A percentile compares a stretch with the other conserved stretches of the same genome.
phyloP scores from a whole-genome alignment of 2,797 vertebrate species.

The Intellagama lesueurii region DNA sequence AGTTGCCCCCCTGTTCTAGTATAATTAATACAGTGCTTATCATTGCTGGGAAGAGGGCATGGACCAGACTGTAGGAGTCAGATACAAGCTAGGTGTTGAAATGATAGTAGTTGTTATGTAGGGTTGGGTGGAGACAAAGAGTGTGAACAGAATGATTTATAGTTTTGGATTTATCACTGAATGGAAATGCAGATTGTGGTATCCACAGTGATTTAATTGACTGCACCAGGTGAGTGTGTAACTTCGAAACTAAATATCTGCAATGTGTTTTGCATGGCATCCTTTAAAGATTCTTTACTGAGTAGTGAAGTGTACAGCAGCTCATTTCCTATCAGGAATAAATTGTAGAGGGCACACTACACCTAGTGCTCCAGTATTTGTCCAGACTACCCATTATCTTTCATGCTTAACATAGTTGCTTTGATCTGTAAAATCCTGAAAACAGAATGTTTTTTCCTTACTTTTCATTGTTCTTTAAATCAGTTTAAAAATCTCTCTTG shows the following conservation, averaged over 20 bases:
- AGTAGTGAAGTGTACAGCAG: neutral
- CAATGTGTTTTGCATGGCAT: neutral
- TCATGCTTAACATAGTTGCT: neutral
- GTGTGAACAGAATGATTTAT: neutral
- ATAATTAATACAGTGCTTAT: neutral
- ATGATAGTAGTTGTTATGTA: neutral
- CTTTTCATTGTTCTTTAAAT: slow-evolving; percentile 9
- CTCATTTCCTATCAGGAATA: neutral
- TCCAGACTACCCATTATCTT: neutral
- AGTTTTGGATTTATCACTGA: neutral
- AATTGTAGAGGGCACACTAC: neutral
- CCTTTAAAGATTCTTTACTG: neutral
- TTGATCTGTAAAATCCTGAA: neutral
- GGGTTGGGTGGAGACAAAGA: neutral
- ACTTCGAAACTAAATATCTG: neutral
- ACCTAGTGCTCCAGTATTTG: neutral
- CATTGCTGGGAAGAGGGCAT: neutral
- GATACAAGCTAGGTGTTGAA: neutral
- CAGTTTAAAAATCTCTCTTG: neutral
- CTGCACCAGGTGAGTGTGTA: neutral
- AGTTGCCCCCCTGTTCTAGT: neutral
- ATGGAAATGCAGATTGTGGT: neutral
- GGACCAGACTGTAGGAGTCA: neutral
- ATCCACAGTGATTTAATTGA: neutral
- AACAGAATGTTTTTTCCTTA: neutral